phyloP scores from a whole-genome alignment of 2,888 invertebrate genomes.

The Carabus problematicus region DNA sequence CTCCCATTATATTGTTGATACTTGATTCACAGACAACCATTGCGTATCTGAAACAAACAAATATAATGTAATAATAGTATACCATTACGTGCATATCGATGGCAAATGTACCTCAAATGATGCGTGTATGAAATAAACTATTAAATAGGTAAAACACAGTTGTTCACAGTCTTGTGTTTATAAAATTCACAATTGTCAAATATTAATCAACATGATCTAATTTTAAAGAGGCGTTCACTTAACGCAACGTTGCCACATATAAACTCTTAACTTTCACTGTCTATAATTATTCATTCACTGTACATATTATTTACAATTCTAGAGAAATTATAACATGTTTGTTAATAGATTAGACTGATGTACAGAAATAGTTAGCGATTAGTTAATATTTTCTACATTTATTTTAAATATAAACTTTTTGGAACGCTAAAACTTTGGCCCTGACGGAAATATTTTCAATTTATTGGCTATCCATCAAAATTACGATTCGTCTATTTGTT shows the following conservation, averaged over 20 bases:
- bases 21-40: conserved; percentile 87
- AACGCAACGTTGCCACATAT: conserved; percentile 31
- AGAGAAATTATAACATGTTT: neutral
- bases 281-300: neutral
- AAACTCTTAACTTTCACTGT: conserved; percentile 15
- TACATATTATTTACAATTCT: neutral
- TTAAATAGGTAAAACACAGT: no score
- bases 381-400: conserved; percentile 9
- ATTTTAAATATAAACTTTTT: conserved; percentile 4
- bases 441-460: neutral
- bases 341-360: neutral
- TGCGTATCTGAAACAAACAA: conserved; percentile 55
- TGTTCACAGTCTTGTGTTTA: neutral
- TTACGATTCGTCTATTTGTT: neutral
- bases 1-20: conserved; percentile 89
- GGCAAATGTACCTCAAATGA: neutral
- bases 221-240: conserved; percentile 41
- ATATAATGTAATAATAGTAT: no score
- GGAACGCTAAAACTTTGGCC: no score
- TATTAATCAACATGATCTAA: conserved; percentile 41
- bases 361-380: neutral
- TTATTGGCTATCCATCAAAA: neutral
- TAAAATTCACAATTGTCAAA: conserved; percentile 35
- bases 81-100: neutral
- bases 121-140: neutral